Percentiles rank a stretch among this genome's conserved stretches.
Evolutionary conservation across 2,888 invertebrate species (phyloP).

Genomic region (Archips crataeganus): DNA sequence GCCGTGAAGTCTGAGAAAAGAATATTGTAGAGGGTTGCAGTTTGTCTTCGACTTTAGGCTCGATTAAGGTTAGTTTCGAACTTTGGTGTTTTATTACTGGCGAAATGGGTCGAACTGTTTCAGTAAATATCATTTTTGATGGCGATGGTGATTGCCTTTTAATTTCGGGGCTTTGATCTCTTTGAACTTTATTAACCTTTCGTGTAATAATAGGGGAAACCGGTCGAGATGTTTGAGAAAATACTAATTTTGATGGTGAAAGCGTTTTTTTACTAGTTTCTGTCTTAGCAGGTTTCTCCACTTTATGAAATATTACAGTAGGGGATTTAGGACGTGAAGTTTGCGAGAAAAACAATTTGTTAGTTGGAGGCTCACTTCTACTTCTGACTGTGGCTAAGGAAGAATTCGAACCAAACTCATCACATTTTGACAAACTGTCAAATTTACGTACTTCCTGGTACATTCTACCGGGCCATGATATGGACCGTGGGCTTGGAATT

Average conservation of each 20-base stretch:
- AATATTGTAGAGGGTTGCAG: slow-evolving; percentile 64
- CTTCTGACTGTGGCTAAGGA: slow-evolving; percentile 85
- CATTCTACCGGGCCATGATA: slow-evolving; percentile 87
- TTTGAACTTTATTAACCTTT: slow-evolving; percentile 50
- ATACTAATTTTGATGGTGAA: slow-evolving; percentile 68
- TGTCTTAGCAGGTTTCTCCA: slow-evolving; percentile 54
- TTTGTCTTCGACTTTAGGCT: slow-evolving; percentile 51
- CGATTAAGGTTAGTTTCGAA: slow-evolving; percentile 49
- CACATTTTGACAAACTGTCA: slow-evolving; percentile 73
- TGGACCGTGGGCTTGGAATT: slow-evolving; percentile 85
- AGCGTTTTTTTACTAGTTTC: slow-evolving; percentile 50
- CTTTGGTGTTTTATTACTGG: slow-evolving; percentile 59
- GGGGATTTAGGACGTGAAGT: slow-evolving; percentile 79
- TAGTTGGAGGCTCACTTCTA: slow-evolving; percentile 87
- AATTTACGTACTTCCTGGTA: slow-evolving; percentile 81
- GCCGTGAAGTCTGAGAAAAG: slow-evolving; percentile 76
- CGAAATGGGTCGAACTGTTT: slow-evolving; percentile 73
- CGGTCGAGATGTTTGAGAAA: slow-evolving; percentile 71
- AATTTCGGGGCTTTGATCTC: slow-evolving; percentile 42
- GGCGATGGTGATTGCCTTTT: slow-evolving; percentile 63
- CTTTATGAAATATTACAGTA: slow-evolving; percentile 70
- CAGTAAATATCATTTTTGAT: slow-evolving; percentile 68
- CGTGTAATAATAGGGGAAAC: slow-evolving; percentile 67
- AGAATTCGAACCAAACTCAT: slow-evolving; percentile 76
- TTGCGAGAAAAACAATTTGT: slow-evolving; percentile 83